Conservation (phyloP, 2,113 vertebrate species). For the Hymenochirus boettgeri region DNA sequence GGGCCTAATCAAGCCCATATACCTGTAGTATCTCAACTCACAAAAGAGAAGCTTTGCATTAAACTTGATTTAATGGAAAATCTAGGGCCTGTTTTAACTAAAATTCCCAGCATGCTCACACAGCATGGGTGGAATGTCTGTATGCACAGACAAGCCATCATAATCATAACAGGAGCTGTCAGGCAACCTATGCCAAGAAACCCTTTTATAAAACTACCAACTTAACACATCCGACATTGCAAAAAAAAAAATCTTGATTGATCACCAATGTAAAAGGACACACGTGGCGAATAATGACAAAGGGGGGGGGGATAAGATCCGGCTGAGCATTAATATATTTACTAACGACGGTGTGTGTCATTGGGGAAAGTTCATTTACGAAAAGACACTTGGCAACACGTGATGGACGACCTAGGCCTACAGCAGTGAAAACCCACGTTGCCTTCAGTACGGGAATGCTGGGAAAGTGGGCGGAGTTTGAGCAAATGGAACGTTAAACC, state of each 20-base stretch:
- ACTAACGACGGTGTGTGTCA: too few relatives aligned
- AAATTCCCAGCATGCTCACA: too few relatives aligned
- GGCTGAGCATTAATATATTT: too few relatives aligned
- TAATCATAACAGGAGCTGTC: too few relatives aligned
- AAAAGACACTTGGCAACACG: constrained; percentile 7
- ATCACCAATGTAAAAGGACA: neutral
- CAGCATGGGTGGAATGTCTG: too few relatives aligned
- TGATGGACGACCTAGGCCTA: constrained; percentile 18
- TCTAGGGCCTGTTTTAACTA: neutral
- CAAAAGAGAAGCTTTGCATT: neutral
- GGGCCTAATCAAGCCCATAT: constrained; percentile 1
- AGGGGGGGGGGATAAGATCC: neutral
- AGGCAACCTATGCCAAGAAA: too few relatives aligned
- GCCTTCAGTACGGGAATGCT: constrained; percentile 57
- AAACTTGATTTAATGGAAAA: neutral
- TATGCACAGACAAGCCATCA: too few relatives aligned
- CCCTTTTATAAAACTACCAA: too few relatives aligned
- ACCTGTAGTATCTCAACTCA: neutral
- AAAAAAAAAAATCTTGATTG: too few relatives aligned
- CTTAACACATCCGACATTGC: too few relatives aligned
- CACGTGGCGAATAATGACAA: neutral
- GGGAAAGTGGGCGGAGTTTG: constrained; percentile 46
- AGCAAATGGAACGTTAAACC: neutral
- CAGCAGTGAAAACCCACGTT: constrained; percentile 51
- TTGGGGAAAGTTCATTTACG: constrained; percentile 20